phyloP scores from a whole-genome alignment of 2,113 vertebrate genomes.

The Strix uralensis region DNA sequence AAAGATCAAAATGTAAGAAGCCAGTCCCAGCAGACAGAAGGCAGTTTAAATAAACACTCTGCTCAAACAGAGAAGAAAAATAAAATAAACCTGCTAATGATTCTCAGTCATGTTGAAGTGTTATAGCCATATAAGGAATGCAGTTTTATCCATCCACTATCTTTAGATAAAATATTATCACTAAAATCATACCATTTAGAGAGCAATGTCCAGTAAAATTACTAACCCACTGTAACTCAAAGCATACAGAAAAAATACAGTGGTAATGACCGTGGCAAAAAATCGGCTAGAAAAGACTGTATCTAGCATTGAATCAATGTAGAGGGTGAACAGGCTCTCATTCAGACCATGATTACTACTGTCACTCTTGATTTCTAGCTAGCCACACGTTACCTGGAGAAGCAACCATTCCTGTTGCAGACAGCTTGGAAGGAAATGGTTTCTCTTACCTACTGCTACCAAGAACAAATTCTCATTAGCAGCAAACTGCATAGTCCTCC shows the following conservation, averaged over 20 bases:
- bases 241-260: neutral
- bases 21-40: constrained; percentile 24
- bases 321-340: neutral
- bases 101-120: neutral
- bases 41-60: constrained; percentile 36
- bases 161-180: neutral
- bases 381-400: fast-evolving
- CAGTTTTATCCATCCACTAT: neutral
- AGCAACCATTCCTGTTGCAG: neutral
- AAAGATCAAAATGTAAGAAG: neutral
- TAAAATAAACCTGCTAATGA: neutral
- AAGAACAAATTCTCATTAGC: neutral
- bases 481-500: neutral
- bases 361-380: neutral
- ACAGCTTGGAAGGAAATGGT: neutral
- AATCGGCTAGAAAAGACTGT: neutral
- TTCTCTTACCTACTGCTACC: neutral
- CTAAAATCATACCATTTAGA: neutral
- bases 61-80: neutral
- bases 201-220: neutral
- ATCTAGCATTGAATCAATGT: neutral
- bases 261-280: neutral
- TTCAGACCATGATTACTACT: neutral
- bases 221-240: neutral
- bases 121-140: neutral